A percentile compares a stretch with the other conserved stretches of the same genome.
Evolutionary conservation across 92 coral and sea anemone genomes (phyloP).

Genomic region (Porites lobata): DNA sequence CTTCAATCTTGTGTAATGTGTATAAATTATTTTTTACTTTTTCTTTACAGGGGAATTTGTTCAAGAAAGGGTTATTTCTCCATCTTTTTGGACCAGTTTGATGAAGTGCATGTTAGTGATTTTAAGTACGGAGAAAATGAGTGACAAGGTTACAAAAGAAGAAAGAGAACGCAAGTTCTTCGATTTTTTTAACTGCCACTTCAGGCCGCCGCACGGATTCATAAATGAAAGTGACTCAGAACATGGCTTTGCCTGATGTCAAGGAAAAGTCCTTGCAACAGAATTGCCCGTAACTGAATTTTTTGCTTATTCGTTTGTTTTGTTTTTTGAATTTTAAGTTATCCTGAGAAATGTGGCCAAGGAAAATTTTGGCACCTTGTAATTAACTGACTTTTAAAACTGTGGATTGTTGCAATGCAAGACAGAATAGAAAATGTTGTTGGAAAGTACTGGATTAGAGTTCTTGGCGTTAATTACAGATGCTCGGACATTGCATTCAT

Average conservation of each 20-base stretch:
- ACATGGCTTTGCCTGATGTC: background rate
- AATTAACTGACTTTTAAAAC: background rate
- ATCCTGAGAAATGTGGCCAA: background rate
- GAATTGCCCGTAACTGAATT: background rate
- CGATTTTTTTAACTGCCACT: conserved; percentile 3
- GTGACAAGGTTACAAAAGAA: background rate
- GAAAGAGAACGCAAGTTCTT: conserved; percentile 14
- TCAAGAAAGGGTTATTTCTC: background rate
- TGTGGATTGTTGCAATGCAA: background rate
- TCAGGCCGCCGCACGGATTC: background rate
- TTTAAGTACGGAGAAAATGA: background rate
- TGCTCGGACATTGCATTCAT: background rate
- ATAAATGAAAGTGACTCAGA: background rate
- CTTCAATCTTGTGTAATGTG: too few relatives aligned
- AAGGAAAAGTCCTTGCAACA: background rate
- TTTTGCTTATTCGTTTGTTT: background rate
- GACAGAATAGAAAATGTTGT: background rate
- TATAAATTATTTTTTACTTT: background rate
- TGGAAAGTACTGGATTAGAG: background rate
- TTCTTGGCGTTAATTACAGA: background rate
- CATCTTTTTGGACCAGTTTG: conserved; percentile 9
- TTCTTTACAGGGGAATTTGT: background rate
- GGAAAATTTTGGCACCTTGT: background rate
- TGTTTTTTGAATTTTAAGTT: background rate
- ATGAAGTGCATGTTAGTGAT: background rate